Evolutionary conservation across 2,888 invertebrate genomes (phyloP).

Genomic region (Strigamia maritima): DNA sequence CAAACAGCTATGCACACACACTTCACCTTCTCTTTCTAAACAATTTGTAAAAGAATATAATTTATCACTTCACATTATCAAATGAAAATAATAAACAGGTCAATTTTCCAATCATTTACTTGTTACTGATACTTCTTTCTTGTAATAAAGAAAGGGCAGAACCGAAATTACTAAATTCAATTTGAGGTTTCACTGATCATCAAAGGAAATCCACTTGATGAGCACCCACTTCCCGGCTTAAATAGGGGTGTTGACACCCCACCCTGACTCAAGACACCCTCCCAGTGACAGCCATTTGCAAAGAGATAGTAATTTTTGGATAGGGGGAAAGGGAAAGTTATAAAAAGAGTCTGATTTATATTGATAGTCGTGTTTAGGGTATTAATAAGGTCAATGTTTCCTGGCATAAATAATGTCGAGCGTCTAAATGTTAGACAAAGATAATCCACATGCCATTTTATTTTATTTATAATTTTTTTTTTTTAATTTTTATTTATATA

Average conservation of each 20-base stretch:
- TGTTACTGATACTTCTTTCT: neutral
- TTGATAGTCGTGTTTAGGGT: conserved; percentile 8
- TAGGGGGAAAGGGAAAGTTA: neutral
- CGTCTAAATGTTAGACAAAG: neutral
- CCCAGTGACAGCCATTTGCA: conserved; percentile 1
- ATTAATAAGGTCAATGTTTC: conserved; percentile 18
- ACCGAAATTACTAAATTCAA: neutral
- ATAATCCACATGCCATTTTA: neutral
- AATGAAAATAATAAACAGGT: neutral
- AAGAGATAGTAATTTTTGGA: conserved; percentile 4
- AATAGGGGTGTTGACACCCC: conserved; percentile 22
- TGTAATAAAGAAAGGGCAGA: neutral
- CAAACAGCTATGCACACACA: neutral
- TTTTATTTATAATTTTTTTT: neutral
- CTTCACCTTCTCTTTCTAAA: neutral
- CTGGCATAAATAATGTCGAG: neutral
- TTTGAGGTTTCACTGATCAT: neutral
- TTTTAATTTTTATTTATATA: neutral
- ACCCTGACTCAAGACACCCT: neutral
- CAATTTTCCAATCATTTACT: neutral
- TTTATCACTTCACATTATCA: neutral
- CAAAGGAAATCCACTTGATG: conserved; percentile 17
- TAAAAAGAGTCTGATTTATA: conserved; percentile 4
- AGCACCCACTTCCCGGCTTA: conserved; percentile 5
- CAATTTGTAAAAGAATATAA: neutral